phyloP scores from a whole-genome alignment of 2,797 vertebrate species.

The Rhinophrynus dorsalis region DNA sequence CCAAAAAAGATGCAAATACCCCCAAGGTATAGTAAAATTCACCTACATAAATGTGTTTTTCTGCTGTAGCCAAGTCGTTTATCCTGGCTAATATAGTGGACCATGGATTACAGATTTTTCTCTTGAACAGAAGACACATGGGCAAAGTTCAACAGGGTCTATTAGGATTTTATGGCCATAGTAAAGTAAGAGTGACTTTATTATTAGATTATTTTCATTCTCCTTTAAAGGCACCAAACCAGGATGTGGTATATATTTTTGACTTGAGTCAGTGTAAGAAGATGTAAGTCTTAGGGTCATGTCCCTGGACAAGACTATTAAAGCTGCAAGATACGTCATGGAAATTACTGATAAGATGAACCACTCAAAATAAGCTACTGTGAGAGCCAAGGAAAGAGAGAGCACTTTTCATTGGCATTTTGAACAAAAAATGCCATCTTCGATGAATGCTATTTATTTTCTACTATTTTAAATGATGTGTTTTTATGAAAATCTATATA shows the following conservation, averaged over 20 bases:
- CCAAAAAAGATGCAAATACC: no score
- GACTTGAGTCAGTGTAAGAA: background rate
- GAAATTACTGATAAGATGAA: constrained; percentile 12
- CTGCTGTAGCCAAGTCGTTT: no score
- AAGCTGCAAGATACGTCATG: constrained; percentile 22
- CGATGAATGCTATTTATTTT: background rate
- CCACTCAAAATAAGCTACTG: background rate
- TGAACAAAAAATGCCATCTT: background rate
- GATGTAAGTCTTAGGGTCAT: constrained; percentile 6
- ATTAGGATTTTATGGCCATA: no score
- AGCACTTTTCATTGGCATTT: background rate
- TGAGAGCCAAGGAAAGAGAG: background rate
- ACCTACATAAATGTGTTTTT: no score
- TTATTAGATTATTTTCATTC: constrained; percentile 4
- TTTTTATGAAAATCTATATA: background rate
- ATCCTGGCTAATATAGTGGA: no score
- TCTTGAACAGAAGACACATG: no score
- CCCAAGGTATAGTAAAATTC: no score
- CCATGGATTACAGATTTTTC: no score
- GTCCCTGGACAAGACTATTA: constrained; percentile 5
- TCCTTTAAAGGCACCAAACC: background rate
- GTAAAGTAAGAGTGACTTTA: no score
- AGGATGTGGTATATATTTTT: constrained; percentile 21
- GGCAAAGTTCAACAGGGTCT: no score
- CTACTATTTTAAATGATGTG: background rate